A percentile compares a stretch with the other conserved stretches of the same genome.
phyloP scores from a whole-genome alignment of 2,113 vertebrate genomes.

The Ahaetulla prasina region DNA sequence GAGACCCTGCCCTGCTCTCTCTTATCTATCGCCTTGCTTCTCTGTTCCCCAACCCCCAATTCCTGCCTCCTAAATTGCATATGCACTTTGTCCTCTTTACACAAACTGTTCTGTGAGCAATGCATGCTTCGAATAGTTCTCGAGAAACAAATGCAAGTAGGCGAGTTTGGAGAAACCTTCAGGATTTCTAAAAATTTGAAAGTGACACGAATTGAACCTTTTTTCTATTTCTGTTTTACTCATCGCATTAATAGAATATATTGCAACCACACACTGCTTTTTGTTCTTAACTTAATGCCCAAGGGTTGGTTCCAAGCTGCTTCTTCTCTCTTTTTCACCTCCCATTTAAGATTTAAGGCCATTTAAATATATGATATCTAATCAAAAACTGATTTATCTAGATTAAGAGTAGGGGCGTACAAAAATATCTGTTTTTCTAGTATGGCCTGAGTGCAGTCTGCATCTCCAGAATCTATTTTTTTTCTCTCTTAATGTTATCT shows the following conservation, averaged over 20 bases:
- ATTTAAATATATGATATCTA: background rate
- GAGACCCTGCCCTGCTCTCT: background rate
- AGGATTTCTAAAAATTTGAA: background rate
- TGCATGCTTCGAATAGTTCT: constrained; percentile 10
- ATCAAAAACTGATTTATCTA: background rate
- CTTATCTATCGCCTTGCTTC: background rate
- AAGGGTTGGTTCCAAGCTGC: background rate
- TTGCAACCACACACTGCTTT: background rate
- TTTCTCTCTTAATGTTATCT: background rate
- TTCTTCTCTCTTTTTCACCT: background rate
- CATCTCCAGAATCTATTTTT: background rate
- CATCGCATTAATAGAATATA: background rate
- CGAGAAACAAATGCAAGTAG: constrained; percentile 2
- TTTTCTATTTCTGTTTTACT: background rate
- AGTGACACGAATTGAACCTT: background rate
- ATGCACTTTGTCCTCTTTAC: background rate
- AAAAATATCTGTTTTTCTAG: background rate
- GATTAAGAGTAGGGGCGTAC: background rate
- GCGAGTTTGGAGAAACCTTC: background rate
- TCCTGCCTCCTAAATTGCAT: background rate
- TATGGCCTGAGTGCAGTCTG: background rate
- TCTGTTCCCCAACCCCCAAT: background rate
- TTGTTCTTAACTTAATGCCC: background rate
- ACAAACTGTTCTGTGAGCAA: background rate
- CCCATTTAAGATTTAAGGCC: background rate